phyloP scores from a whole-genome alignment of 2,113 vertebrate genomes.

The Pituophis catenifer region DNA sequence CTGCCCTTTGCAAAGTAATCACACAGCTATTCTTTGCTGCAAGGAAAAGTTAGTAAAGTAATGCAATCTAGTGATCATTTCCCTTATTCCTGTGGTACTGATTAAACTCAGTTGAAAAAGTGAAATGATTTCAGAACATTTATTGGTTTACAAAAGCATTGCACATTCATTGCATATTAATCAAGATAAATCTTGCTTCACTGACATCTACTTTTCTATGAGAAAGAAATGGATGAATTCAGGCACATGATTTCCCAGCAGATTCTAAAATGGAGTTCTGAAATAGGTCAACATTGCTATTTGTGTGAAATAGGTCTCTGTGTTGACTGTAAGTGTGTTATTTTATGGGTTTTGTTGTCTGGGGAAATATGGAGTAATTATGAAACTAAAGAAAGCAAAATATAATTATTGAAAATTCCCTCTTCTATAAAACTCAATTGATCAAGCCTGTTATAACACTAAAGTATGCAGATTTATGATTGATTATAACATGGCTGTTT shows the following conservation, averaged over 20 bases:
- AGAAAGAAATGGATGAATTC: background rate
- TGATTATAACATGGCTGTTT: background rate
- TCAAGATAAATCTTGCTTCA: background rate
- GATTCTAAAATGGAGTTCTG: background rate
- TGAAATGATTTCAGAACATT: background rate
- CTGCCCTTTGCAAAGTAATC: background rate
- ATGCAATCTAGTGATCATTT: background rate
- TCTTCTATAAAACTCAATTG: background rate
- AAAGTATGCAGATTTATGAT: background rate
- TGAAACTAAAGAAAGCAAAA: background rate
- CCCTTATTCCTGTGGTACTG: background rate
- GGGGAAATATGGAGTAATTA: background rate
- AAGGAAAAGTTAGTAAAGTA: background rate
- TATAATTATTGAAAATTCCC: slow-evolving; percentile 12
- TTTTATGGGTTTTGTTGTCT: background rate
- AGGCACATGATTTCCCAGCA: background rate
- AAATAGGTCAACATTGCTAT: background rate
- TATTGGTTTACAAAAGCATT: background rate
- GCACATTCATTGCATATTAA: background rate
- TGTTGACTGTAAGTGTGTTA: background rate
- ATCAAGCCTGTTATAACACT: slow-evolving; percentile 5
- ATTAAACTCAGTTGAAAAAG: background rate
- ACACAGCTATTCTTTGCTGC: background rate
- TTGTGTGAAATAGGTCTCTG: background rate
- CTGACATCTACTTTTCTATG: background rate